phyloP scores from a whole-genome alignment of 2,113 vertebrate genomes.

The Neolamprologus devosi region DNA sequence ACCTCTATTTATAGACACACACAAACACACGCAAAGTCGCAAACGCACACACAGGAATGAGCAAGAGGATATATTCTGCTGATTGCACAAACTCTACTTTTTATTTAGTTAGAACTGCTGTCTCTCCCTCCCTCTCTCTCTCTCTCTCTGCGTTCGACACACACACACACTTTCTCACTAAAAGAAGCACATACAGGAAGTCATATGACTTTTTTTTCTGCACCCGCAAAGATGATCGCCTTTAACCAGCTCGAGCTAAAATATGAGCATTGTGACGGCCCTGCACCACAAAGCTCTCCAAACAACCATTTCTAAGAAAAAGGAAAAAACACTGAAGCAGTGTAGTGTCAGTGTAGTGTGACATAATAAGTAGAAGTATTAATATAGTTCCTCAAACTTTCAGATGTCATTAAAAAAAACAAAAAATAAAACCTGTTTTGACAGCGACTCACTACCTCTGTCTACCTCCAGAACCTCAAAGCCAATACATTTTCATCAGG shows the following conservation, averaged over 20 bases:
- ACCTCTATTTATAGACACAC: not conserved
- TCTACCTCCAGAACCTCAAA: not conserved
- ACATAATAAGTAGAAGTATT: not conserved
- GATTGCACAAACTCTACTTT: conserved; percentile 32
- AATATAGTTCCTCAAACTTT: not conserved
- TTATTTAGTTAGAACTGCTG: conserved; percentile 35
- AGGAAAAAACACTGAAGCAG: not conserved
- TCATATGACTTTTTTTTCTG: conserved; percentile 49
- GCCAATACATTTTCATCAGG: not conserved
- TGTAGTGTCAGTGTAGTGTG: not conserved
- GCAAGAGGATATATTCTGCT: conserved; percentile 23
- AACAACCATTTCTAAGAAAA: not conserved
- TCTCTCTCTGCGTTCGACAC: not conserved
- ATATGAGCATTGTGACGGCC: not conserved
- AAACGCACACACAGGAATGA: not conserved
- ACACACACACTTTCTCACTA: not conserved
- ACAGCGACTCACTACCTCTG: not conserved
- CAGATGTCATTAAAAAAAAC: not conserved
- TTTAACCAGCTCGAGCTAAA: not conserved
- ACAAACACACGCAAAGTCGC: not conserved
- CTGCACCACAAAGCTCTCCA: not conserved
- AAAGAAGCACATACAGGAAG: conserved; percentile 68
- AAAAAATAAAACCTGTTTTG: not conserved
- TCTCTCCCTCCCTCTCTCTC: not conserved
- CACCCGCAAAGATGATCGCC: not conserved